These are phyloP conservation scores for Drosophila tristis DNA, from an alignment of 1,140 invertebrate species.

Conservation along the genomic window DNA sequence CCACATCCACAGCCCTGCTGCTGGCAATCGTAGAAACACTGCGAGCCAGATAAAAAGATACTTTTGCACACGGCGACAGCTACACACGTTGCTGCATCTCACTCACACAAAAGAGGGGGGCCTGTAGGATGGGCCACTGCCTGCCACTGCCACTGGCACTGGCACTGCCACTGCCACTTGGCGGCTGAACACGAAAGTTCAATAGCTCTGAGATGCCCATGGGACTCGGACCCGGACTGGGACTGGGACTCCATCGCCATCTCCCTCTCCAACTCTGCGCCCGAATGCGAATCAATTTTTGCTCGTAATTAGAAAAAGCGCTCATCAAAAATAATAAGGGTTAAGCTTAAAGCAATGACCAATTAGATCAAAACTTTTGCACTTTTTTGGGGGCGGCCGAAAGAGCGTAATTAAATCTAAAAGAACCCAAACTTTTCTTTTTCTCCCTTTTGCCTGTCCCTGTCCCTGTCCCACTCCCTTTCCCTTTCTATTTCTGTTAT, in stretches of 20 bases:
- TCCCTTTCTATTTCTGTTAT: slow-evolving; percentile 1
- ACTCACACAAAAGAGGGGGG: slow-evolving; percentile 18
- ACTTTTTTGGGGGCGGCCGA: slow-evolving; percentile 27
- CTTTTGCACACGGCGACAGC: slow-evolving; percentile 71
- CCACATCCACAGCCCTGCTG: slow-evolving; percentile 7
- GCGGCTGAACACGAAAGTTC: no score
- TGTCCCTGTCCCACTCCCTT: slow-evolving; percentile 14
- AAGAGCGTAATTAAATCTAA: slow-evolving; percentile 69
- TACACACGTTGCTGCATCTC: slow-evolving; percentile 34
- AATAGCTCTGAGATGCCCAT: not conserved
- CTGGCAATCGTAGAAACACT: slow-evolving; percentile 72
- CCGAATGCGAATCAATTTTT: slow-evolving; percentile 52
- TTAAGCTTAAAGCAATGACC: slow-evolving; percentile 77
- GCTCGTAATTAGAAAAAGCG: slow-evolving; percentile 65
- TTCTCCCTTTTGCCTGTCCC: no score
- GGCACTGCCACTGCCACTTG: slow-evolving; percentile 20
- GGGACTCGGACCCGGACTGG: not conserved
- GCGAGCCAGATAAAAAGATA: slow-evolving; percentile 75
- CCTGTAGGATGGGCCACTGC: not conserved
- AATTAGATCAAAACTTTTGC: slow-evolving; percentile 69
- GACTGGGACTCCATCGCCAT: not conserved
- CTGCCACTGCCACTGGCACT: no score
- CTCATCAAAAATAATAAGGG: slow-evolving; percentile 64
- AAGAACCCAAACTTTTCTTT: slow-evolving; percentile 31
- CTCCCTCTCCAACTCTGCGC: not conserved